phyloP scores from a whole-genome alignment of 2,888 invertebrate genomes.

The Pyrochroa serraticornis region DNA sequence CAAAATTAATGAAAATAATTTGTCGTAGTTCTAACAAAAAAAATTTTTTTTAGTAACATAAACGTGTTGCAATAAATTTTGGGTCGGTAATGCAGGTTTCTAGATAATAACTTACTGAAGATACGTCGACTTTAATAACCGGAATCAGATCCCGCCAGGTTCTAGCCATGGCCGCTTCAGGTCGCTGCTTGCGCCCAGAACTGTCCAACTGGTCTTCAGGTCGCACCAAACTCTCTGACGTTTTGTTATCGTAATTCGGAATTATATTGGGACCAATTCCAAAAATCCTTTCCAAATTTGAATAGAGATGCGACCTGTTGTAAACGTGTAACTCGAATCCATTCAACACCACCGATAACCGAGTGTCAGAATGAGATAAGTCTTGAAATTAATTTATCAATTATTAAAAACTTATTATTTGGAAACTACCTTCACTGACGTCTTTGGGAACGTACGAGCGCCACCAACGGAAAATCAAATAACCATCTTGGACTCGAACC shows the following conservation, averaged over 20 bases:
- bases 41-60: no score
- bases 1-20: no score
- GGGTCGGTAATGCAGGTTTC: background rate
- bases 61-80: background rate
- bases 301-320: constrained; percentile 88
- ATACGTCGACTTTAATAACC: constrained; percentile 93
- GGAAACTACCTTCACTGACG: constrained; percentile 82
- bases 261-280: constrained; percentile 82
- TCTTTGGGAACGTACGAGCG: constrained; percentile 93
- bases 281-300: constrained; percentile 85
- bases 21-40: no score
- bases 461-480: constrained; percentile 98
- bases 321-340: constrained; percentile 95
- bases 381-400: constrained; percentile 62
- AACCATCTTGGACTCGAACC: constrained; percentile 92
- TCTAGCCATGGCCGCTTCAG: constrained; percentile 83
- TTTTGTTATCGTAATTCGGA: constrained; percentile 58
- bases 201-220: constrained; percentile 31
- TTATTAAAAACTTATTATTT: background rate
- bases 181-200: constrained; percentile 60
- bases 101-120: constrained; percentile 65
- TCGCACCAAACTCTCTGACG: constrained; percentile 42
- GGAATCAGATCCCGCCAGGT: constrained; percentile 97
- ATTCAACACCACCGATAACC: constrained; percentile 88
- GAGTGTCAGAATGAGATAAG: constrained; percentile 92